phyloP scores from a whole-genome alignment of 2,888 invertebrate species.

The Argyresthia goedartella region DNA sequence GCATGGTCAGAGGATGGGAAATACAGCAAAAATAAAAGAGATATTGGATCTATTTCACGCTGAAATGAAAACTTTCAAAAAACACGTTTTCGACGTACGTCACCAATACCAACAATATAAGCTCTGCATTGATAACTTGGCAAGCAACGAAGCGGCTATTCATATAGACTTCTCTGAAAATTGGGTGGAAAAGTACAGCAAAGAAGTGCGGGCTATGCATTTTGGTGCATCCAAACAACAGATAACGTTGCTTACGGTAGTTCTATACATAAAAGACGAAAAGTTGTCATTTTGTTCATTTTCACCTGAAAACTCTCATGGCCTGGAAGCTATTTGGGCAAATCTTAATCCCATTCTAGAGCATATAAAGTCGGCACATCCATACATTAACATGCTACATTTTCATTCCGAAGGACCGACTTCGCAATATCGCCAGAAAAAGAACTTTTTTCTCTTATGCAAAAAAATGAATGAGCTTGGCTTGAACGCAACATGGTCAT shows the following conservation, averaged over 20 bases:
- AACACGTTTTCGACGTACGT: background rate
- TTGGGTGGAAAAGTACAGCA: background rate
- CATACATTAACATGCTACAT: background rate
- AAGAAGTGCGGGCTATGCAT: conserved; percentile 1
- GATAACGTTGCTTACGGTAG: background rate
- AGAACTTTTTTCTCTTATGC: too few species aligned
- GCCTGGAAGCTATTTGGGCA: conserved; percentile 6
- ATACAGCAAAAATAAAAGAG: background rate
- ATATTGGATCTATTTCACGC: background rate
- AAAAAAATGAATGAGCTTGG: too few species aligned
- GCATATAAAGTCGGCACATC: conserved; percentile 1
- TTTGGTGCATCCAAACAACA: background rate
- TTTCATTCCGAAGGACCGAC: too few species aligned
- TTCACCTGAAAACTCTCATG: background rate
- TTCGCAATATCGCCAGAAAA: too few species aligned
- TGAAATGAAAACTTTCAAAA: background rate
- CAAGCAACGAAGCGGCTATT: background rate
- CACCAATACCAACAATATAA: background rate
- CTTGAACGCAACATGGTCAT: too few species aligned
- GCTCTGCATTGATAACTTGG: background rate
- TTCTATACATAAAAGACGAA: background rate
- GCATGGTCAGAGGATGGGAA: background rate
- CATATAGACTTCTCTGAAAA: conserved; percentile 4
- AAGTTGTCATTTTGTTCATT: background rate
- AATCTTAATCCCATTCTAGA: conserved; percentile 12